Base-by-base conservation (phyloP, 2,888 invertebrate species). In the Drosophila merina region DNA sequence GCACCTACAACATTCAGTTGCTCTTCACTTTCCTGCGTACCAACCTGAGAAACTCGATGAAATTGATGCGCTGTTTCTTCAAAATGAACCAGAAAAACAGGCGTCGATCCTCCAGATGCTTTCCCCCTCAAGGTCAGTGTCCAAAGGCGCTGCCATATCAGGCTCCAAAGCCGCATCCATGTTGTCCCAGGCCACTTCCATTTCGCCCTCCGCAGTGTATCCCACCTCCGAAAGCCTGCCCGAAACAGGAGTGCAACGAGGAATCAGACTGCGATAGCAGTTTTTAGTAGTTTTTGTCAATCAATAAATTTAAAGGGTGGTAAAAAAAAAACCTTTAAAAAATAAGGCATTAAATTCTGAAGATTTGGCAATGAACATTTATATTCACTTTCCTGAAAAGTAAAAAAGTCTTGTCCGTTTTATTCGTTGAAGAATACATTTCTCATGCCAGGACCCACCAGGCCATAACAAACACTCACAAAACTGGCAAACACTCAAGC, bases 381-480 rank as follows among this genome's bases (percentile, higher is more conserved):
- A 14, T 4, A 10, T 12, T 0, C 28, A 44, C 25, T 20, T 4
- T 4, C 4, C 9, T 10, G 9, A 28, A 12, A 20, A 14, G 45
- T 25, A 25, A 51, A 28, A 30, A n/a, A 20, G 20, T 20, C 20
- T 36, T 52, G 30, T 45, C 0, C 9, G 50, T 44, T 31, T 64
- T 47, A 62, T 38, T 52, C 62, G 47, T 12, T 36, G 38, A 33
- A 47, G 25, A 5, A 0, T 9, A n/a, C 51, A 62, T 62, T 62
- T 12, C 62, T 64, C 62, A 64, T 62, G 52, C 48, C 20, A 20
- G 20, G 40, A 48, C 54, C 52, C 48, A 30, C 52, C 14, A 7
- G 25, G 44, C 45, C 45, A 67, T 66, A 66, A 67, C 44, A 56
- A 67, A 66, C 67, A 64, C 55, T 64, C 36, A 12, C 25, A 64